These are phyloP conservation scores for Zaprionus capensis DNA, from an alignment of 1,140 invertebrate species.

Conservation along the genomic window DNA sequence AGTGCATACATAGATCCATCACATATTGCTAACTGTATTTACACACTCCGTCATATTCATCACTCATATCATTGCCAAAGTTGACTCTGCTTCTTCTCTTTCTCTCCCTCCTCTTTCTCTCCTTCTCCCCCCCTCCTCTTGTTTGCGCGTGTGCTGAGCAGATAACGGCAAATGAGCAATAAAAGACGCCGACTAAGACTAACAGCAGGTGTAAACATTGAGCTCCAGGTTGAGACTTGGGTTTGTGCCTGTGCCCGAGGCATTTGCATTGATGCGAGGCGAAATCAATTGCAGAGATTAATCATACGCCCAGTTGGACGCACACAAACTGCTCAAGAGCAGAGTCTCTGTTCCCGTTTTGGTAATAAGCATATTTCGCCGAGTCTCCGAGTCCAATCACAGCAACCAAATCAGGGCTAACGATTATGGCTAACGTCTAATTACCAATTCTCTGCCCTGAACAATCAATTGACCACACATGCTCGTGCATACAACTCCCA, in stretches of 20 bases:
- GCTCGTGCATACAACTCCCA: not conserved
- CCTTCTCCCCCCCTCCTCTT: too few relatives aligned
- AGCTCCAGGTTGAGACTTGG: too few relatives aligned
- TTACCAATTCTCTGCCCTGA: slow-evolving; percentile 25
- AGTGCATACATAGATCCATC: too few relatives aligned
- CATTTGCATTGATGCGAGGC: not conserved
- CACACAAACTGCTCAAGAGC: not conserved
- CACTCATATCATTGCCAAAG: too few relatives aligned
- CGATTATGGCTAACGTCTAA: slow-evolving; percentile 28
- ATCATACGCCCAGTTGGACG: slow-evolving; percentile 19
- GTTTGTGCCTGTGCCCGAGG: not conserved
- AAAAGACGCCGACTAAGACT: too few relatives aligned
- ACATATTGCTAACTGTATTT: too few relatives aligned
- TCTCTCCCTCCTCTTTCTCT: too few relatives aligned
- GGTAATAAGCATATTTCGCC: not conserved
- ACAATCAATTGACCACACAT: slow-evolving; percentile 34
- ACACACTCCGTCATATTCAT: too few relatives aligned
- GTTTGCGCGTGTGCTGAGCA: too few relatives aligned
- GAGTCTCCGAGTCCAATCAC: not conserved
- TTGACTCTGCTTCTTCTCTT: too few relatives aligned
- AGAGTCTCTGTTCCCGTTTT: not conserved
- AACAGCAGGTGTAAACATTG: not conserved
- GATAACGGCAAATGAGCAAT: too few relatives aligned
- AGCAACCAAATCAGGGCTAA: slow-evolving; percentile 3
- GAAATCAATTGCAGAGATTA: not conserved